Evolutionary conservation across 2,888 invertebrate species (phyloP).

Genomic region (Dicyrtomina minuta): DNA sequence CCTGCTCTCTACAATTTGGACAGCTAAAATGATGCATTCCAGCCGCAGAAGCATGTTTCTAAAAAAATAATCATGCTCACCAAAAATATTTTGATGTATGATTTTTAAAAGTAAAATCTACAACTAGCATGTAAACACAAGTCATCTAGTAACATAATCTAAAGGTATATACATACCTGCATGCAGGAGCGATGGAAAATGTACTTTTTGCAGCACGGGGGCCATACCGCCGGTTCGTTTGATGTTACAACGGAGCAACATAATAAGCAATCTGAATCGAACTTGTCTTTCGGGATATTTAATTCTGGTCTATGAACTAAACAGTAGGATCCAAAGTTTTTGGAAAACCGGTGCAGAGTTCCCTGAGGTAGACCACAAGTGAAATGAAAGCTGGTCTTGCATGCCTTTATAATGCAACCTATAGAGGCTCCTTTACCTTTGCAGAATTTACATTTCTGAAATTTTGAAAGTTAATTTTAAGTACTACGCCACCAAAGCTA

Average conservation of each 20-base stretch:
- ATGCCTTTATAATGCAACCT: neutral
- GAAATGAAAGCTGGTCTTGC: conserved; percentile 2
- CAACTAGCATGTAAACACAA: too few species aligned
- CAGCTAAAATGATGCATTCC: neutral
- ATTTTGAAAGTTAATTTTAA: too few species aligned
- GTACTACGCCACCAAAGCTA: too few species aligned
- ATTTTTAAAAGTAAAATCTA: too few species aligned
- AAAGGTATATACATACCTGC: neutral
- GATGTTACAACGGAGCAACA: neutral
- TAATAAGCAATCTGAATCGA: neutral
- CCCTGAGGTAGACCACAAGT: neutral
- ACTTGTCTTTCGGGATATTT: neutral
- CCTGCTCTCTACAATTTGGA: neutral
- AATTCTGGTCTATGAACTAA: neutral
- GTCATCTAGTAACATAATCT: neutral
- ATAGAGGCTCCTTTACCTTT: neutral
- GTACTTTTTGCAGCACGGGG: conserved; percentile 1
- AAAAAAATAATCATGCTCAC: neutral
- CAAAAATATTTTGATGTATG: neutral
- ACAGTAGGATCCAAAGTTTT: neutral
- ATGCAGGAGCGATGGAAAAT: neutral
- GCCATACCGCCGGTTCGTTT: neutral
- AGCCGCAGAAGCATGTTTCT: neutral
- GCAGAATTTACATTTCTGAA: conserved; percentile 1
- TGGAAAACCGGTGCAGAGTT: neutral